A percentile compares a stretch with the other conserved stretches of the same genome.
Conservation (phyloP, 2,888 invertebrate genomes). For the Lycaena phlaeas region DNA sequence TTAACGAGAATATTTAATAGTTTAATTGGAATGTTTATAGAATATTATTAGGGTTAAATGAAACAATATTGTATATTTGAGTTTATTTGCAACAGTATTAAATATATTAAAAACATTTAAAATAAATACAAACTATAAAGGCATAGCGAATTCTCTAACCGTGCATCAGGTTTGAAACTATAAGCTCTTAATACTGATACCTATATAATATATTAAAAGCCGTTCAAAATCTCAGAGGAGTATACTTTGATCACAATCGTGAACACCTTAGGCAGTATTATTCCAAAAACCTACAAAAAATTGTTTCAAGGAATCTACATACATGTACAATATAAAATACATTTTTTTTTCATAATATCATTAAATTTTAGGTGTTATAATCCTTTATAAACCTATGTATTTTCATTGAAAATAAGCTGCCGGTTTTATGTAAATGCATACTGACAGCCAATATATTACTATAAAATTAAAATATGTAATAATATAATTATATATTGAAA, state of each 20-base stretch:
- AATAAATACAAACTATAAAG: slow-evolving; percentile 17
- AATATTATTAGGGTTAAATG: slow-evolving; percentile 24
- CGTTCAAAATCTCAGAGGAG: slow-evolving; percentile 10
- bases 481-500: too few relatives aligned
- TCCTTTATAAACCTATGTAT: too few relatives aligned
- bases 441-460: not conserved
- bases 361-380: too few relatives aligned
- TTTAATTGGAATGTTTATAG: too few relatives aligned
- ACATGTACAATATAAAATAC: not conserved
- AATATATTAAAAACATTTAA: slow-evolving; percentile 13
- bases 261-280: slow-evolving; percentile 14
- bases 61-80: slow-evolving; percentile 26
- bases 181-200: slow-evolving; percentile 15
- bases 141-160: slow-evolving; percentile 8
- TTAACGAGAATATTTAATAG: too few relatives aligned
- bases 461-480: too few relatives aligned
- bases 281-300: slow-evolving; percentile 1
- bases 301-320: not conserved
- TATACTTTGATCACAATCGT: slow-evolving; percentile 15
- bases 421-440: not conserved
- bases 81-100: slow-evolving; percentile 21
- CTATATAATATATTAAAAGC: slow-evolving; percentile 6
- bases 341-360: slow-evolving; percentile 5
- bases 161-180: not conserved
- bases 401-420: too few relatives aligned